These are phyloP conservation scores for Polydrusus pterygomalis DNA, from an alignment of 2,888 invertebrate species.

Conservation along the genomic window DNA sequence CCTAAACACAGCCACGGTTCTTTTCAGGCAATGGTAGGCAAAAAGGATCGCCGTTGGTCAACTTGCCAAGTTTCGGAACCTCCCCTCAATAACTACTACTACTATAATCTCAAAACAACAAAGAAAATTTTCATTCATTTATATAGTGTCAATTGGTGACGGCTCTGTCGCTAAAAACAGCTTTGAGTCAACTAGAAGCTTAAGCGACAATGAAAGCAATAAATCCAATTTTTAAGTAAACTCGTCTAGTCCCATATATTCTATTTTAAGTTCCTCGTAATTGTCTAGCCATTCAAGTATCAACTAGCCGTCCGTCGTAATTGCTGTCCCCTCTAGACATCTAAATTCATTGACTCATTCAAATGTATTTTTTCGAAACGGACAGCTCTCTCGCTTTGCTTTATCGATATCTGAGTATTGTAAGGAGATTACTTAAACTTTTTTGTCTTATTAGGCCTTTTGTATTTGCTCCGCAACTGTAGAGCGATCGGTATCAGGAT, in stretches of 20 bases:
- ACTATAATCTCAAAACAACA: no score
- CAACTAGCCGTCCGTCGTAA: slow-evolving; percentile 34
- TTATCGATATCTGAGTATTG: slow-evolving; percentile 42
- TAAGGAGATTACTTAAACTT: slow-evolving; percentile 40
- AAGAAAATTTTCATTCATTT: no score
- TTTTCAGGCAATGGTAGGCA: no score
- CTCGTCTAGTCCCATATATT: neutral
- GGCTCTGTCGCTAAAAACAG: no score
- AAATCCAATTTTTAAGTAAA: neutral
- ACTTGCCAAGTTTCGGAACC: no score
- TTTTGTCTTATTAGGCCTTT: slow-evolving; percentile 37
- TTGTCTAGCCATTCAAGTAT: slow-evolving; percentile 14
- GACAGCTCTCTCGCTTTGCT: slow-evolving; percentile 25
- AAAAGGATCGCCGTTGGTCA: no score
- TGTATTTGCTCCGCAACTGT: slow-evolving; percentile 32
- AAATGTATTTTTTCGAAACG: slow-evolving; percentile 42
- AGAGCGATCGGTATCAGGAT: slow-evolving; percentile 29
- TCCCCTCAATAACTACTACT: no score
- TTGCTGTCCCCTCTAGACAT: slow-evolving; percentile 35
- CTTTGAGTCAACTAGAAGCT: no score
- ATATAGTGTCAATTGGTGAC: no score
- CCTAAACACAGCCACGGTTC: no score
- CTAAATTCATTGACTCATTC: slow-evolving; percentile 51
- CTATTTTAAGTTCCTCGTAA: neutral
- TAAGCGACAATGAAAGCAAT: no score